A percentile compares a stretch with the other conserved stretches of the same genome.
Conservation (phyloP, 2,113 vertebrate genomes). For the Ceyx margarethae region DNA sequence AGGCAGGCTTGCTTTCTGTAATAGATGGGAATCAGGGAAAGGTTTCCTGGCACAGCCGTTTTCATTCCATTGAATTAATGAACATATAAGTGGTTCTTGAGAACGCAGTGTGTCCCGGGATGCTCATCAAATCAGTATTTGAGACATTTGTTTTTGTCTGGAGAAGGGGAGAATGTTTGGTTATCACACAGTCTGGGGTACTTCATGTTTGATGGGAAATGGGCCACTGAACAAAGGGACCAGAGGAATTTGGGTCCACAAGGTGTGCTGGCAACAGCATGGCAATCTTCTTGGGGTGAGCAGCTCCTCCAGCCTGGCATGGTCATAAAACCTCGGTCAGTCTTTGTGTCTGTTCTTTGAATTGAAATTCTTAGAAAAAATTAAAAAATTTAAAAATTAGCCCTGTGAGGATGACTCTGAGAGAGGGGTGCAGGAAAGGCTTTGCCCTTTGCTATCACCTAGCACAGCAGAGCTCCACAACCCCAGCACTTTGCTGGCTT, state of each 20-base stretch:
- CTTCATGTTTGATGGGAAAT: background rate
- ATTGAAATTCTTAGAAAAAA: background rate
- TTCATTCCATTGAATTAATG: background rate
- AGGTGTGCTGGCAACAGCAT: background rate
- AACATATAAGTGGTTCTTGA: background rate
- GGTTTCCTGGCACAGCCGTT: background rate
- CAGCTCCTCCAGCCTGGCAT: background rate
- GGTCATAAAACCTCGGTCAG: background rate
- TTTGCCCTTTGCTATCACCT: background rate
- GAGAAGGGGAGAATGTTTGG: background rate
- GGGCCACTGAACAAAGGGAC: background rate
- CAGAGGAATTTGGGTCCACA: background rate
- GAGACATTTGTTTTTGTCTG: background rate
- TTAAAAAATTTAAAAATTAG: background rate
- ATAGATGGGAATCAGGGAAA: background rate
- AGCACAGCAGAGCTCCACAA: background rate
- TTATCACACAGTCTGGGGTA: background rate
- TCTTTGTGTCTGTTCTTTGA: background rate
- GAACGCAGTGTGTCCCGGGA: background rate
- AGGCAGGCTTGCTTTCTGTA: background rate
- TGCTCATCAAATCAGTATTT: background rate
- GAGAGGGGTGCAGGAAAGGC: background rate
- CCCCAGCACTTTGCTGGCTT: background rate
- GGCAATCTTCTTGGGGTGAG: background rate
- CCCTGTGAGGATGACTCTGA: background rate